A percentile compares a stretch with the other conserved stretches of the same genome.
Evolutionary conservation across 2,888 invertebrate species (phyloP).

Genomic region (Temnothorax rugatulus): DNA sequence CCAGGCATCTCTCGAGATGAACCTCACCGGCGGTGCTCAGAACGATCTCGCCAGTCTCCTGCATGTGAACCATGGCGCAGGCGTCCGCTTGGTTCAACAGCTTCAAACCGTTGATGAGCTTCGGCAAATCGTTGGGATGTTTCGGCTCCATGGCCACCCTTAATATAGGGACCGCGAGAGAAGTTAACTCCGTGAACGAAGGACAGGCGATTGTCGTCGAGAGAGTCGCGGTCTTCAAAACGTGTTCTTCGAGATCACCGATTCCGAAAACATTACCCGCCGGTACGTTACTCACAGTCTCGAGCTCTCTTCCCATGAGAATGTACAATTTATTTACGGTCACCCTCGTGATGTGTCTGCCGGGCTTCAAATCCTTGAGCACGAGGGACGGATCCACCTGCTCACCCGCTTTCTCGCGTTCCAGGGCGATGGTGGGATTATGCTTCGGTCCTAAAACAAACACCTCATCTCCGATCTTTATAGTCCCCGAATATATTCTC

Average conservation of each 20-base stretch:
- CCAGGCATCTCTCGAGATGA: constrained; percentile 97
- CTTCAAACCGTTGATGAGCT: constrained; percentile 92
- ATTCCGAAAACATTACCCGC: constrained; percentile 97
- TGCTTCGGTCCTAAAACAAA: constrained; percentile 96
- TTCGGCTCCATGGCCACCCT: constrained; percentile 97
- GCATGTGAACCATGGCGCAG: constrained; percentile 95
- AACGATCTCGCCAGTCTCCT: constrained; percentile 98
- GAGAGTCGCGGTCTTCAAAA: constrained; percentile 96
- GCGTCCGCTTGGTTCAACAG: constrained; percentile 97
- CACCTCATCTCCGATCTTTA: constrained; percentile 92
- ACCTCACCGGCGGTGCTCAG: constrained; percentile 98
- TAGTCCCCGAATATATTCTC: constrained; percentile 95
- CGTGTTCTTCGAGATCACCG: constrained; percentile 93
- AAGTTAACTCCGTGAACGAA: constrained; percentile 94
- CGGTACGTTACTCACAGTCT: constrained; percentile 92
- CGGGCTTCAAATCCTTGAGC: constrained; percentile 88
- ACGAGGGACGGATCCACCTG: constrained; percentile 87
- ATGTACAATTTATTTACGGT: constrained; percentile 93
- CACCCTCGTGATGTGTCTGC: constrained; percentile 90
- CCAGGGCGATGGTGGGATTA: constrained; percentile 90
- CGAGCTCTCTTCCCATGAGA: constrained; percentile 97
- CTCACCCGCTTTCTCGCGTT: constrained; percentile 84
- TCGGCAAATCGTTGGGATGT: constrained; percentile 92
- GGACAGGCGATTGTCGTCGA: constrained; percentile 94
- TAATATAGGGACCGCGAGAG: constrained; percentile 94